phyloP scores from a whole-genome alignment of 2,888 invertebrate species.

The Acanthosepion lycidas region DNA sequence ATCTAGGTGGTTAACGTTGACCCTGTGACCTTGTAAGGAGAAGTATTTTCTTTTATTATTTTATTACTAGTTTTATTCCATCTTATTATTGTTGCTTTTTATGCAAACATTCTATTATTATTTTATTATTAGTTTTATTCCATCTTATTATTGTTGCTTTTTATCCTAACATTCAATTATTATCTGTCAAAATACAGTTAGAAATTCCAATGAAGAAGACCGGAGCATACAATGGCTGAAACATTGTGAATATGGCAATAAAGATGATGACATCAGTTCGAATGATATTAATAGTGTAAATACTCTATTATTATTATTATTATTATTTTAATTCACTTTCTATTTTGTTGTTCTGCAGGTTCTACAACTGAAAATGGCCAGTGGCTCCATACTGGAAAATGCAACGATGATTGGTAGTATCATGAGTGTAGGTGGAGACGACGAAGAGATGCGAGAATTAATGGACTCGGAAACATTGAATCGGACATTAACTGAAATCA shows the following conservation, averaged over 20 bases:
- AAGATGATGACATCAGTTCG: no score
- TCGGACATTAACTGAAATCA: constrained; percentile 67
- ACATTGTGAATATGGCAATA: no score
- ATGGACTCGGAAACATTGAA: constrained; percentile 68
- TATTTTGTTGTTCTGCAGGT: constrained; percentile 61
- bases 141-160: no score
- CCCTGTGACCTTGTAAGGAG: no score
- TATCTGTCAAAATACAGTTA: no score
- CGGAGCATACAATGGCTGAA: no score
- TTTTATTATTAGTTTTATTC: no score
- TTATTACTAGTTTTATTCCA: neutral
- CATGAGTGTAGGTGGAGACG: constrained; percentile 59
- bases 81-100: neutral
- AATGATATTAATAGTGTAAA: neutral
- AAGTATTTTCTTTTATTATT: no score
- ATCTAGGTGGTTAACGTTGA: no score
- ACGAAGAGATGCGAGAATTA: constrained; percentile 62
- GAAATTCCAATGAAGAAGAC: no score
- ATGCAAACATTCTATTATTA: neutral
- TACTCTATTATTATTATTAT: neutral
- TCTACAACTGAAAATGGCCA: constrained; percentile 69
- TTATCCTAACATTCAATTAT: no score
- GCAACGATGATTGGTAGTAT: constrained; percentile 55
- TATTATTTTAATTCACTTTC: neutral
- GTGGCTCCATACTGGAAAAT: constrained; percentile 51